Conservation (phyloP, 1,140 invertebrate species). For the Pinna nobilis region DNA sequence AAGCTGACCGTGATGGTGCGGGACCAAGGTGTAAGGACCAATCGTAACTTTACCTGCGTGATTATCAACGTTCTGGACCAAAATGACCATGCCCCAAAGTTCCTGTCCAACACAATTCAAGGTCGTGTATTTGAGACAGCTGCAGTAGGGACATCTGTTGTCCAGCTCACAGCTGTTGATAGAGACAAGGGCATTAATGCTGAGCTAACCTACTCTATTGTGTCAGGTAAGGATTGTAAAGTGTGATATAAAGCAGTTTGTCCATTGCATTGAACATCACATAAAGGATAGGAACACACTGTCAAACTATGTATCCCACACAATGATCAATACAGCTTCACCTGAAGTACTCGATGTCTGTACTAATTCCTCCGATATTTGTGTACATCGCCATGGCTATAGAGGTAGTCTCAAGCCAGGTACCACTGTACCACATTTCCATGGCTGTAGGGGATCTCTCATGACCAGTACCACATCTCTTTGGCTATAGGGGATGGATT, state of each 20-base stretch:
- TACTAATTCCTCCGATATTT: too few relatives aligned
- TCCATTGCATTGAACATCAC: neutral
- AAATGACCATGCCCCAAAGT: slow-evolving; percentile 92
- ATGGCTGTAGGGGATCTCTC: too few relatives aligned
- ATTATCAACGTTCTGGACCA: slow-evolving; percentile 88
- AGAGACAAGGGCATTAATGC: slow-evolving; percentile 89
- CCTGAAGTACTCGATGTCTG: too few relatives aligned
- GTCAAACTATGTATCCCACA: too few relatives aligned
- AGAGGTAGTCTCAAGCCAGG: too few relatives aligned
- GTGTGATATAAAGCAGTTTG: too few relatives aligned
- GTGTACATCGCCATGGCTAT: too few relatives aligned
- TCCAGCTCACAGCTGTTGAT: slow-evolving; percentile 86
- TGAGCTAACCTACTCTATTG: slow-evolving; percentile 86
- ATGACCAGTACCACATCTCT: too few relatives aligned
- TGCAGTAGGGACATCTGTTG: slow-evolving; percentile 73
- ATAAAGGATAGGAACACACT: neutral
- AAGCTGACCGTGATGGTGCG: slow-evolving; percentile 92
- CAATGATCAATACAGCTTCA: too few relatives aligned
- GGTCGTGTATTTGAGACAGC: slow-evolving; percentile 71
- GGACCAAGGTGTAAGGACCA: slow-evolving; percentile 90
- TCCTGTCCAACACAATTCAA: slow-evolving; percentile 79
- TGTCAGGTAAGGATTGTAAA: slow-evolving; percentile 78
- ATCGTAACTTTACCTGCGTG: slow-evolving; percentile 89
- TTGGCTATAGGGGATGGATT: too few relatives aligned
- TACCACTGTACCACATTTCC: too few relatives aligned